A percentile compares a stretch with the other conserved stretches of the same genome.
Conservation (phyloP, 2,888 invertebrate genomes). For the Megalurothrips usitatus region DNA sequence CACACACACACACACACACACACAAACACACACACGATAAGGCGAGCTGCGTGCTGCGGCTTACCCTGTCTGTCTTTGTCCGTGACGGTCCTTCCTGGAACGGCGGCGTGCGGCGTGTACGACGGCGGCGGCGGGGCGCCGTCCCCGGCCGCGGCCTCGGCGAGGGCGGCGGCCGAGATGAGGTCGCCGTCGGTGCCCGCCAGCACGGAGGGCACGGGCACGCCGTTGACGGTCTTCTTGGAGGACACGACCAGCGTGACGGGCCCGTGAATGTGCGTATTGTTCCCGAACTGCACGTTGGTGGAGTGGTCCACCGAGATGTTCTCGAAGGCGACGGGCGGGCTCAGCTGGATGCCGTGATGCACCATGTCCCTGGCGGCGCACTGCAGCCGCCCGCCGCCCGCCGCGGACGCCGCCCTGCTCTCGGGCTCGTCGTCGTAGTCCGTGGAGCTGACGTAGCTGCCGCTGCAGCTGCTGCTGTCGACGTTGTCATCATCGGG, state of each 20-base stretch:
- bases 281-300: conserved; percentile 8
- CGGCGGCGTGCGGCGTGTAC: neutral
- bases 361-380: conserved; percentile 13
- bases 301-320: neutral
- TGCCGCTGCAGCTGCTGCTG: neutral
- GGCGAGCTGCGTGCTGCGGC: neutral
- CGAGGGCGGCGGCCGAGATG: neutral
- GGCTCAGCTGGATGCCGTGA: neutral
- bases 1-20: too few relatives aligned
- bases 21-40: neutral
- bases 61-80: neutral
- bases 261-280: neutral
- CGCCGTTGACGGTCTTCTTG: conserved; percentile 32
- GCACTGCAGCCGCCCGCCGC: neutral
- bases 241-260: neutral
- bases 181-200: conserved; percentile 28
- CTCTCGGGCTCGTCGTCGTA: too few relatives aligned
- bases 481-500: neutral
- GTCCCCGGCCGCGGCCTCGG: neutral
- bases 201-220: conserved; percentile 38
- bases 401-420: too few relatives aligned
- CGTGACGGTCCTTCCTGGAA: neutral
- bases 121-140: neutral
- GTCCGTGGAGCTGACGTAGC: neutral
- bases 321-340: neutral